These are phyloP conservation scores for Hestina assimilis DNA, from an alignment of 1,140 invertebrate genomes.

Conservation along the genomic window DNA sequence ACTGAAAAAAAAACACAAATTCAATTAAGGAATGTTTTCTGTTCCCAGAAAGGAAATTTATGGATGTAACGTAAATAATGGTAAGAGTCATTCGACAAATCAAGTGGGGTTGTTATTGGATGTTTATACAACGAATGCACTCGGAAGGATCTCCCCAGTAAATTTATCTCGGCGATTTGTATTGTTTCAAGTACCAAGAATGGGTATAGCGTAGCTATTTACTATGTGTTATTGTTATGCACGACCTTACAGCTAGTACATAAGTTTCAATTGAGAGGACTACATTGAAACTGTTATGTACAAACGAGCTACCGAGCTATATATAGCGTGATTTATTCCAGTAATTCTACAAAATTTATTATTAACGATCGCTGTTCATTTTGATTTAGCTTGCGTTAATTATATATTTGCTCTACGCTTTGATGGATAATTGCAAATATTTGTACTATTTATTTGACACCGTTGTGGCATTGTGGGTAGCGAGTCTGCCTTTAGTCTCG, in stretches of 20 bases:
- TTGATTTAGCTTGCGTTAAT: too few species aligned
- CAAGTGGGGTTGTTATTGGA: constrained; percentile 8
- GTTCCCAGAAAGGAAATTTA: constrained; percentile 46
- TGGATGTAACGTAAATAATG: constrained; percentile 47
- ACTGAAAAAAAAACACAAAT: constrained; percentile 67
- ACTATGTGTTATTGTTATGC: neutral
- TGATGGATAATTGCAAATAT: too few species aligned
- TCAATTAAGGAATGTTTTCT: constrained; percentile 69
- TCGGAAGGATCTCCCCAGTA: constrained; percentile 2
- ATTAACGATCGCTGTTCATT: too few species aligned
- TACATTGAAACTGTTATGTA: too few species aligned
- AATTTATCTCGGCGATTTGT: constrained; percentile 9
- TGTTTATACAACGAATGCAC: constrained; percentile 1
- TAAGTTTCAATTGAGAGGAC: too few species aligned
- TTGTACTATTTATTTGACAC: too few species aligned
- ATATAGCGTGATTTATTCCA: too few species aligned
- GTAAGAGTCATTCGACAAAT: constrained; percentile 46
- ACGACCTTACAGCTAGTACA: neutral
- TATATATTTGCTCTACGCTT: too few species aligned
- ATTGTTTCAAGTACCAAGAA: constrained; percentile 4
- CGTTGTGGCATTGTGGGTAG: too few species aligned
- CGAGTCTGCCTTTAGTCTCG: too few species aligned
- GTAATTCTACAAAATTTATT: too few species aligned
- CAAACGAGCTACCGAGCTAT: too few species aligned
- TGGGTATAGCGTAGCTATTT: neutral